Evolutionary conservation across 2,113 vertebrate species (phyloP).

Genomic region (Uria lomvia): DNA sequence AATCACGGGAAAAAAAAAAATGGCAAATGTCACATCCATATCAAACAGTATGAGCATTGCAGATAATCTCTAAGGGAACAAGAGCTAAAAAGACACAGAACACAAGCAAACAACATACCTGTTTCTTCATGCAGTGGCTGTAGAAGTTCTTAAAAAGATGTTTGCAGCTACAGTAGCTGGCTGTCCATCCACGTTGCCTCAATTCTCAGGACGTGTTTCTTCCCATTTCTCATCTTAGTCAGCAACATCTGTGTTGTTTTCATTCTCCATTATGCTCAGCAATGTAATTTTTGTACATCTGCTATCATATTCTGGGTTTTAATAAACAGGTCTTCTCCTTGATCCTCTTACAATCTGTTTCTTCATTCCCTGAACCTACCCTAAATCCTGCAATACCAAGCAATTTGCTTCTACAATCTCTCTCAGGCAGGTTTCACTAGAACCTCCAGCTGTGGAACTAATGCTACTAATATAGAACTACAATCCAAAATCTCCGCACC

Average conservation of each 20-base stretch:
- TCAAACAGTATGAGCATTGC: not conserved
- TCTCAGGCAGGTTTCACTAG: not conserved
- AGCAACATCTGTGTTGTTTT: not conserved
- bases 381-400: not conserved
- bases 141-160: not conserved
- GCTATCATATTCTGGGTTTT: not conserved
- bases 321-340: not conserved
- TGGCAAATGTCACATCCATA: not conserved
- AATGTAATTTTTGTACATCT: not conserved
- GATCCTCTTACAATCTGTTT: not conserved
- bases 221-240: not conserved
- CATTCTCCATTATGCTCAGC: not conserved
- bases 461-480: not conserved
- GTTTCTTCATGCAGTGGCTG: not conserved
- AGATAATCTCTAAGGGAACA: not conserved
- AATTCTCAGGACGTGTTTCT: not conserved
- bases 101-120: not conserved
- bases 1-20: rapidly evolving
- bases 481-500: not conserved
- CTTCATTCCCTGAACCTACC: not conserved
- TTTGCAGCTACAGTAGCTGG: not conserved
- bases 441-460: not conserved
- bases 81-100: not conserved
- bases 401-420: not conserved
- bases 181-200: not conserved